Conservation (phyloP, 2,888 invertebrate species). For the Metellina segmentata region DNA sequence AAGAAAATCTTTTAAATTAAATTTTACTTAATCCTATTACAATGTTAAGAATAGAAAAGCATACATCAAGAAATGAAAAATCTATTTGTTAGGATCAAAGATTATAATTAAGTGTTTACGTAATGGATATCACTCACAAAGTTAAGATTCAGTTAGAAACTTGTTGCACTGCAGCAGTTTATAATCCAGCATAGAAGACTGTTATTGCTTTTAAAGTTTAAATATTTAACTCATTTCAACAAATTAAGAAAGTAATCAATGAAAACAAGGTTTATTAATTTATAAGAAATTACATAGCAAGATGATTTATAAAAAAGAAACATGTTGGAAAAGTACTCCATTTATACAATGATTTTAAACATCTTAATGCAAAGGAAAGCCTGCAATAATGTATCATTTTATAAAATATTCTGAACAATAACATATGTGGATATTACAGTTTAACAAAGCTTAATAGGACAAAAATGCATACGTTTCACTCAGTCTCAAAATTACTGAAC, state of each 20-base stretch:
- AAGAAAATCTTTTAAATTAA: too few relatives aligned
- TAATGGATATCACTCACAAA: too few relatives aligned
- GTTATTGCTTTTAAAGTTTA: too few relatives aligned
- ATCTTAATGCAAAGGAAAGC: not conserved
- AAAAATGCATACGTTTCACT: slow-evolving; percentile 59
- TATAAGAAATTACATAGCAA: not conserved
- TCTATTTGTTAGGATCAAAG: too few relatives aligned
- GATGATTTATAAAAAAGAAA: slow-evolving; percentile 16
- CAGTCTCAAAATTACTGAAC: slow-evolving; percentile 19
- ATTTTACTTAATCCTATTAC: too few relatives aligned
- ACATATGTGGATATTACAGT: not conserved
- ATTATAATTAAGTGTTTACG: too few relatives aligned
- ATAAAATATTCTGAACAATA: not conserved
- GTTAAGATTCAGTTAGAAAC: too few relatives aligned
- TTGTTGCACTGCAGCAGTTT: too few relatives aligned
- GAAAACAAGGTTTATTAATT: slow-evolving; percentile 4
- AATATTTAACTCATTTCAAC: not conserved
- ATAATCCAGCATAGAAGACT: too few relatives aligned
- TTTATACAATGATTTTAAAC: not conserved
- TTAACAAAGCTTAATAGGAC: slow-evolving; percentile 27
- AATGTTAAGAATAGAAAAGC: too few relatives aligned
- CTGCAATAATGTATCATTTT: not conserved
- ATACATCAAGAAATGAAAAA: too few relatives aligned
- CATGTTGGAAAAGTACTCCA: slow-evolving; percentile 6
- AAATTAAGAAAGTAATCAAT: slow-evolving; percentile 11